Evolutionary conservation across 2,888 invertebrate genomes (phyloP).

Genomic region (Flexamia atlantica): DNA sequence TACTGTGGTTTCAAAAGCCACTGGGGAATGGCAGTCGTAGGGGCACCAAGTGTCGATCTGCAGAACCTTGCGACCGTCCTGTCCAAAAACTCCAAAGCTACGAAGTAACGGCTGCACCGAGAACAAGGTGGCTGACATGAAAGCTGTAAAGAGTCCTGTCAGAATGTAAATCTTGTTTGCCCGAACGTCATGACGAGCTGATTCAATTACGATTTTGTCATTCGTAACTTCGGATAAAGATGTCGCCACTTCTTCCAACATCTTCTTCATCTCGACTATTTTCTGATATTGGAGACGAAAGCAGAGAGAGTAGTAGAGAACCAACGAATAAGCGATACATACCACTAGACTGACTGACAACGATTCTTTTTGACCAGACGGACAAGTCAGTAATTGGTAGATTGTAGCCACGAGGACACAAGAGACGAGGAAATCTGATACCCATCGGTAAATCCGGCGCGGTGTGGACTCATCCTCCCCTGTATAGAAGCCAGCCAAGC

Average conservation of each 20-base stretch:
- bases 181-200: background rate
- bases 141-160: background rate
- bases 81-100: background rate
- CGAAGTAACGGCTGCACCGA: constrained; percentile 40
- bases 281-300: constrained; percentile 27
- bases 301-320: constrained; percentile 32
- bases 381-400: constrained; percentile 16
- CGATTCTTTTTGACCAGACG: background rate
- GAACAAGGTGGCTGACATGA: constrained; percentile 39
- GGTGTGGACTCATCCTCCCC: background rate
- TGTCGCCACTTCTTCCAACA: background rate
- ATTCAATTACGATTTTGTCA: background rate
- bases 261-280: background rate
- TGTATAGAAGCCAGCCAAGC: constrained; percentile 27
- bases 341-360: constrained; percentile 33
- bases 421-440: constrained; percentile 10
- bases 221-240: background rate
- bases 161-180: background rate
- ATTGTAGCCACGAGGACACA: constrained; percentile 1
- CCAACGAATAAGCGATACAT: constrained; percentile 1
- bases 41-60: constrained; percentile 51
- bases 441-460: background rate
- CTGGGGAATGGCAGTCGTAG: background rate
- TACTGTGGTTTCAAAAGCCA: constrained; percentile 24
- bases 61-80: constrained; percentile 19